Base-by-base conservation (phyloP, 2,888 invertebrate genomes). In the Lepeophtheirus nordmannii region DNA sequence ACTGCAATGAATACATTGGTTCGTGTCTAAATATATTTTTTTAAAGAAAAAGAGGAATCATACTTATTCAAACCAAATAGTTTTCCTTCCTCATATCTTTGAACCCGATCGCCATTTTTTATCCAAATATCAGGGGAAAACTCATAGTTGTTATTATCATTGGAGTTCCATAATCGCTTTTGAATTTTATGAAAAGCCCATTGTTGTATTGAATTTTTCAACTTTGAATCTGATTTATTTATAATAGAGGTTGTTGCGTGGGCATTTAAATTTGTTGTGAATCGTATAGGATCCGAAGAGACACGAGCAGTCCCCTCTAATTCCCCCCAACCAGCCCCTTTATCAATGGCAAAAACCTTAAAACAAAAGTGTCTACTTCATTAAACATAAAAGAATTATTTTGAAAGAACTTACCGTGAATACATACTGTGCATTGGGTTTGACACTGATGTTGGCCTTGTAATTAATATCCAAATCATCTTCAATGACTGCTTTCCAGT, bases 261-360 rank as follows among this genome's bases (percentile, higher is more conserved):
- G n/a, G 14, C 53, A 46, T 46, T 14, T 5, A 8, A 3, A 14
- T 17, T 14, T n/a, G 53, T 46, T 46, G 14, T 23, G 7, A 60
- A 22, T 10, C 22, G 5, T 10, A 60, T 60, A 10, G 10, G 60
- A 17, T 37, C 38, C 1, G 60, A 60, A 20, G 60, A 60, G 1
- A 60, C 60, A 60, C 11, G 11, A 10, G 60, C 60, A 17, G 30
- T 60, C 14, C 60, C 60, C 7, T 60, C 60, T 2, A 38, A 60
- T 60, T 60, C 60, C 17, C 60, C 60, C 60, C 60, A 60, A 37
- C 60, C 60, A 1, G 60, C 38, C 9, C 60, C 60, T 60, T 60
- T 60, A 7, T 60, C 60, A 17, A 60, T 38, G 17, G 60, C 60
- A 22, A 60, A 60, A 37, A 60, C 60, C 60, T 60, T 11, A 22